phyloP scores from a whole-genome alignment of 2,888 invertebrate genomes.

The Cosmorhoe ocellata region DNA sequence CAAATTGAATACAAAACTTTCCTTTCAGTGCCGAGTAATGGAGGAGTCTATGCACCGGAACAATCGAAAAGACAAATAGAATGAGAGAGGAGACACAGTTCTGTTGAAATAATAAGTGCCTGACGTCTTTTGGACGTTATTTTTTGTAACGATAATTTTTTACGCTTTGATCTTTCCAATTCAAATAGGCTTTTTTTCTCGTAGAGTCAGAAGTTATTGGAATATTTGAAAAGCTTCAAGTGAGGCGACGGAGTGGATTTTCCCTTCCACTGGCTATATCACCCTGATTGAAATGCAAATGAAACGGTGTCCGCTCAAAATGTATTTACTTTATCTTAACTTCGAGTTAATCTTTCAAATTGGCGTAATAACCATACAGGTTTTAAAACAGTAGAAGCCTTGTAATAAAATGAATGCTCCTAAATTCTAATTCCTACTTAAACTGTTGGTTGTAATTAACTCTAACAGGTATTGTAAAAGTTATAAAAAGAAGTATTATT shows the following conservation, averaged over 20 bases:
- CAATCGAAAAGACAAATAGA: conserved; percentile 82
- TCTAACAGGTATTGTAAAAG: too few species aligned
- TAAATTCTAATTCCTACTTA: too few species aligned
- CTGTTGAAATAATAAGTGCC: conserved; percentile 80
- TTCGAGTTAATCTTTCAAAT: conserved; percentile 64
- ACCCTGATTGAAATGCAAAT: conserved; percentile 81
- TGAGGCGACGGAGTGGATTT: conserved; percentile 78
- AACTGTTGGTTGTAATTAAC: too few species aligned
- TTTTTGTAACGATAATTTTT: conserved; percentile 78
- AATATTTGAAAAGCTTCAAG: conserved; percentile 81
- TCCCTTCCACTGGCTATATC: conserved; percentile 77
- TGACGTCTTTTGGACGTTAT: conserved; percentile 75
- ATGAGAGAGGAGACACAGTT: conserved; percentile 75
- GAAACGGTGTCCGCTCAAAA: conserved; percentile 74
- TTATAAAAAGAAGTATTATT: too few species aligned
- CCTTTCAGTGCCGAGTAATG: conserved; percentile 83
- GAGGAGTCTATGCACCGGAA: conserved; percentile 82
- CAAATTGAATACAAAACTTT: conserved; percentile 84
- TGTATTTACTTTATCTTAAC: conserved; percentile 72
- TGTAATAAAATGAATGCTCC: too few species aligned
- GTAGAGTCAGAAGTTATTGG: conserved; percentile 79
- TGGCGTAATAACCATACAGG: conserved; percentile 45
- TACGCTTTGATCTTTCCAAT: conserved; percentile 81
- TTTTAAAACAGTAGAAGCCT: background rate
- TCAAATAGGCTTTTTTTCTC: conserved; percentile 78